Percentiles rank a stretch among this genome's conserved stretches.
Evolutionary conservation across 2,888 invertebrate species (phyloP).

Genomic region (Caenorhabditis wallacei): DNA sequence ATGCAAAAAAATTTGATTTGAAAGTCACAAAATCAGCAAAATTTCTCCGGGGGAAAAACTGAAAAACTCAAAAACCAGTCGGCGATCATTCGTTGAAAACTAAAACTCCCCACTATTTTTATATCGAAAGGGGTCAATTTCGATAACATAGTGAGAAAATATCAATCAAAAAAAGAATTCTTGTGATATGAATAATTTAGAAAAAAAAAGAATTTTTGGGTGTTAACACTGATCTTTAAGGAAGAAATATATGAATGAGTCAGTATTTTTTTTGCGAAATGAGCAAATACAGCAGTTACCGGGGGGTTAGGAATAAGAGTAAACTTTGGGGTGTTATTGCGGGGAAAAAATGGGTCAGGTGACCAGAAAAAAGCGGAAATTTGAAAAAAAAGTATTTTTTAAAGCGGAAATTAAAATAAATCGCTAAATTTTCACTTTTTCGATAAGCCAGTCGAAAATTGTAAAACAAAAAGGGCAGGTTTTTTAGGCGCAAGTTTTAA

Average conservation of each 20-base stretch:
- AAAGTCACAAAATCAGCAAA: background rate
- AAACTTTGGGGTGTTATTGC: conserved; percentile 2
- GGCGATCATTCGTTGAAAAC: background rate
- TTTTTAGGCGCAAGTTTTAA: no score
- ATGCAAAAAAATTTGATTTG: background rate
- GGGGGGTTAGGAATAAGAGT: background rate
- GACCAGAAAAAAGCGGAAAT: background rate
- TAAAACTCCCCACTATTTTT: background rate
- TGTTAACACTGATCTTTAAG: background rate
- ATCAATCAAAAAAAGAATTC: conserved; percentile 2
- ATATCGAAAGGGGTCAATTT: background rate
- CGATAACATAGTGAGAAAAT: background rate
- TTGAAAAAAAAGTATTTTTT: background rate
- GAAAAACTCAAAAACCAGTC: background rate
- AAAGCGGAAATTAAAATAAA: background rate
- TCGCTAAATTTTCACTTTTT: background rate
- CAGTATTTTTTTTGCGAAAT: background rate
- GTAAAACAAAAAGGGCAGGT: conserved; percentile 1
- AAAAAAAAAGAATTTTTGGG: background rate
- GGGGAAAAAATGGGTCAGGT: background rate
- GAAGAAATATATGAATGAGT: background rate
- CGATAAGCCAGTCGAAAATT: background rate
- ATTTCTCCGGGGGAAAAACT: no score
- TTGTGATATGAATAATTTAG: background rate
- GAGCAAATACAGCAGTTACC: background rate